phyloP scores from a whole-genome alignment of 2,113 vertebrate species.

The Furnarius figulus region DNA sequence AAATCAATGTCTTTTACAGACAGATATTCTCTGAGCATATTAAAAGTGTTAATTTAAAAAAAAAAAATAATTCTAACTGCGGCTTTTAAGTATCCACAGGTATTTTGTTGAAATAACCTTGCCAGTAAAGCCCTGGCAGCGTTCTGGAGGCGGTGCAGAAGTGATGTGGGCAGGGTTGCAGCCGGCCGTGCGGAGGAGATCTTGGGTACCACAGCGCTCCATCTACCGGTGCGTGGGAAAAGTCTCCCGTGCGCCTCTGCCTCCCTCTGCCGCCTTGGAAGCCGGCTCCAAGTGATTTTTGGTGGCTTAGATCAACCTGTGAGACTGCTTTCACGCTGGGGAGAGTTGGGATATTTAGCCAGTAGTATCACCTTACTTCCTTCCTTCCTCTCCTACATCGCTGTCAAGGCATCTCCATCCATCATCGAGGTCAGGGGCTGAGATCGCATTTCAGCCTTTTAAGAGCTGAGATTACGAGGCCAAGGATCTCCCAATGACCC shows the following conservation, averaged over 20 bases:
- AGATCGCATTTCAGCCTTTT: neutral
- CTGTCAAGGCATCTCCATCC: neutral
- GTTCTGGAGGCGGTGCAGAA: accelerated
- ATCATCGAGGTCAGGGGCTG: neutral
- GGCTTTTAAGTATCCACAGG: neutral
- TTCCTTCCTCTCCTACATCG: neutral
- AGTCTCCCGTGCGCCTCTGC: neutral
- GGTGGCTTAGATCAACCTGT: neutral
- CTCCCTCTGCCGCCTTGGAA: neutral
- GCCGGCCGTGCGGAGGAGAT: no score
- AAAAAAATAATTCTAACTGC: no score
- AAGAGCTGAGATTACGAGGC: neutral
- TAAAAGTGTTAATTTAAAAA: neutral
- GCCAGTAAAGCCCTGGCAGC: neutral
- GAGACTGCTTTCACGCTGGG: neutral
- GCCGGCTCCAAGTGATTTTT: accelerated
- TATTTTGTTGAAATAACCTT: neutral
- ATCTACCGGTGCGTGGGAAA: neutral
- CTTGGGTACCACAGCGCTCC: neutral
- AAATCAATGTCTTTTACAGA: neutral
- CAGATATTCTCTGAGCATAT: neutral
- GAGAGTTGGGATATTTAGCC: neutral
- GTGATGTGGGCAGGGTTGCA: neutral
- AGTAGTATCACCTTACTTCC: neutral
- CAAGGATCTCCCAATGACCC: neutral